Evolutionary conservation across 2,888 invertebrate genomes (phyloP), one percentile per base, ranked within the genome.

Genomic region (Seladonia tumulorum): DNA sequence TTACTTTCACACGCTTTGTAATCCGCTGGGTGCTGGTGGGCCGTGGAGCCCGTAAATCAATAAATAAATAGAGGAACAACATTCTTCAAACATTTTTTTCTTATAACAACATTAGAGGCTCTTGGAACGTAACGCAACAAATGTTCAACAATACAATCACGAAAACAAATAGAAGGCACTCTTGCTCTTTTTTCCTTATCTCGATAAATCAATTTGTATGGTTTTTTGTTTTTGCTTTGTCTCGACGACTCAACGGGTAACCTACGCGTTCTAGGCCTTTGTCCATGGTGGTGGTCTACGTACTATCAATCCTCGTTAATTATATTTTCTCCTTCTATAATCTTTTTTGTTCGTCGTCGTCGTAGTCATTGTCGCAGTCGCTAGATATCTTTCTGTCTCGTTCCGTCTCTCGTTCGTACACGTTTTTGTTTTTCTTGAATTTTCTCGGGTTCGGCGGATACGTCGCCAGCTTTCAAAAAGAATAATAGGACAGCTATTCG

Each of bases 121-220:
- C 93, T 94, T 92, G 93, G 94, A 94, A 94, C 94, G 92, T 94
- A 94, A 94, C 93, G 91, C 93, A 94, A 95, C 93, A 94, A 94
- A 95, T 94, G 92, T 93, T 94, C 93, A 94, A 94, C 94, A 93
- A 94, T 94, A 94, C 93, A 94, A 94, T 92, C 92, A 95, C 93
- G 91, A 93, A 94, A 94, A 94, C 94, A 94, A 95, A 94, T 94
- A 94, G 95, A 95, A 95, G 95, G 95, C 95, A 95, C 95, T 94
- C 95, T 93, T 94, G 91, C 92, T 78, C 63, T 84, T 76, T 76
- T 68, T 76, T 49, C 68, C 68, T 68, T 68, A 68, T 74, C 88
- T 92, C 88, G 93, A 93, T 93, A 93, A 94, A 94, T 94, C 93
- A 94, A 92, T 92, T 91, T 70, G 70, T 39, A 42, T 70, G 39